Evolutionary conservation across 2,113 vertebrate species (phyloP).

Genomic region (Hippocampus mohnikei): DNA sequence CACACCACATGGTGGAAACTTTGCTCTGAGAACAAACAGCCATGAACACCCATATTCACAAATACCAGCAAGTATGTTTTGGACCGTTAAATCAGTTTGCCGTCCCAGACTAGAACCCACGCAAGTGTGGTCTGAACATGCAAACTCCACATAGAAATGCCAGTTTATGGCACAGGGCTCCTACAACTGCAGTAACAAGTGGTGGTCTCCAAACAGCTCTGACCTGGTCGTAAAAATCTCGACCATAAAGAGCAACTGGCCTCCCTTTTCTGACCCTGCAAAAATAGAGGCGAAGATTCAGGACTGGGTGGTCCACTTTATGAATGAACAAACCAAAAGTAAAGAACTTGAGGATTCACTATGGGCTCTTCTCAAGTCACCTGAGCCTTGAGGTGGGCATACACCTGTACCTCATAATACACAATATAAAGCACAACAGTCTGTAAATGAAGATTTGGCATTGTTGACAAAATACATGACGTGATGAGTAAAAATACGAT

Average conservation of each 20-base stretch:
- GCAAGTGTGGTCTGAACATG: background rate
- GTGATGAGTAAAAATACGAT: too few relatives aligned
- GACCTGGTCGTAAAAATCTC: conserved; percentile 76
- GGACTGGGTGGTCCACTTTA: conserved; percentile 72
- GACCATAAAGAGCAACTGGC: conserved; percentile 77
- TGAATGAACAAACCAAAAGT: conserved; percentile 40
- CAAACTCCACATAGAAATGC: background rate
- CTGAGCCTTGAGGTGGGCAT: background rate
- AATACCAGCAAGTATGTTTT: background rate
- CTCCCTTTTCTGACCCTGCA: conserved; percentile 71
- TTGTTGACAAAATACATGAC: too few relatives aligned
- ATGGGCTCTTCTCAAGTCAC: conserved; percentile 2
- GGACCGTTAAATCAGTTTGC: background rate
- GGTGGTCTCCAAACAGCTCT: conserved; percentile 75
- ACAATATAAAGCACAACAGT: background rate
- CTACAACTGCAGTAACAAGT: conserved; percentile 64
- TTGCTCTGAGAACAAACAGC: background rate
- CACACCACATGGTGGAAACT: background rate
- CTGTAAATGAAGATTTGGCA: background rate
- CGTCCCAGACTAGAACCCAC: background rate
- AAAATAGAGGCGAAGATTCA: conserved; percentile 70
- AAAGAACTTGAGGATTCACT: conserved; percentile 23
- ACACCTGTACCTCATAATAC: background rate
- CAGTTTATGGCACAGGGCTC: conserved; percentile 26
- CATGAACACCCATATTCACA: background rate